Percentiles rank a stretch among this genome's conserved stretches.
Conservation (phyloP, 2,113 vertebrate species). For the Dendrocopos noguchii region DNA sequence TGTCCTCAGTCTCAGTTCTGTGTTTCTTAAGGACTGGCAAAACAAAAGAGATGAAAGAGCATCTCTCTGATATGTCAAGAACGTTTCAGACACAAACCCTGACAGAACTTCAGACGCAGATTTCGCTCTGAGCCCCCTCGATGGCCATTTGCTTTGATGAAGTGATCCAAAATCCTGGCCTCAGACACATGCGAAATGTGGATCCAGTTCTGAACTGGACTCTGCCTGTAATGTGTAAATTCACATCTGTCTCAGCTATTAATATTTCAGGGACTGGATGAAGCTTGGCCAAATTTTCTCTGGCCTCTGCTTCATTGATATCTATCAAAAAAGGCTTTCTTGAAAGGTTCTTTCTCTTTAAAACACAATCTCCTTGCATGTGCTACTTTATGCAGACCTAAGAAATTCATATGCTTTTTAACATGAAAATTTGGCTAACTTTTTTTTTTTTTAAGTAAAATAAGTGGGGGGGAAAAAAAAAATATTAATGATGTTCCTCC, state of each 20-base stretch:
- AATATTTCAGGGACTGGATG: constrained; percentile 9
- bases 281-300: background rate
- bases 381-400: background rate
- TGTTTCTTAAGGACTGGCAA: background rate
- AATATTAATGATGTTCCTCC: background rate
- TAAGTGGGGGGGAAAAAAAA: background rate
- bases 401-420: background rate
- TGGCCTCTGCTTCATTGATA: background rate
- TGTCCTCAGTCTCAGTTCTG: background rate
- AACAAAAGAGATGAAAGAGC: background rate
- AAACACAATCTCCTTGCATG: background rate
- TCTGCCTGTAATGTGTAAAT: constrained; percentile 28
- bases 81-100: background rate
- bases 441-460: background rate
- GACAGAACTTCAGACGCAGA: background rate
- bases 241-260: background rate
- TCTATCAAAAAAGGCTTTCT: background rate
- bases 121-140: background rate
- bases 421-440: background rate
- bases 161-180: constrained; percentile 1
- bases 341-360: background rate
- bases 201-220: background rate
- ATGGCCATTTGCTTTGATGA: constrained; percentile 3
- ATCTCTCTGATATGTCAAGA: background rate
- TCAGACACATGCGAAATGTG: background rate